Conservation (phyloP, 2,888 invertebrate genomes). For the Oegoconia quadripuncta region DNA sequence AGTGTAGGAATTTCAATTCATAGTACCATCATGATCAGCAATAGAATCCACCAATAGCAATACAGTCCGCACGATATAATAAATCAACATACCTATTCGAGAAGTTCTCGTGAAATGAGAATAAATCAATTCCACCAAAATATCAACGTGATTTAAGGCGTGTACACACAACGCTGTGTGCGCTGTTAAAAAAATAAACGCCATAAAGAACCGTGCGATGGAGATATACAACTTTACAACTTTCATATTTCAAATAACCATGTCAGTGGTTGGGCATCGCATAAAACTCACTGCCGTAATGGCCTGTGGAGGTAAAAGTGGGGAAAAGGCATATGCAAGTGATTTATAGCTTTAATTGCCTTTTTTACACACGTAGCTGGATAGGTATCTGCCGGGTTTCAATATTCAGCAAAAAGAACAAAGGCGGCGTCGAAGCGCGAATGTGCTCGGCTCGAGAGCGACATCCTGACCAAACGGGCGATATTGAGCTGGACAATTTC, state of each 20-base stretch:
- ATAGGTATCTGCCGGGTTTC: conserved; percentile 48
- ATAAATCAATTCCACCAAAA: conserved; percentile 53
- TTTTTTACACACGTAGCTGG: conserved; percentile 45
- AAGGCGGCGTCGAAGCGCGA: conserved; percentile 38
- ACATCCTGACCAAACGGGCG: conserved; percentile 11
- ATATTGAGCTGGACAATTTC: conserved; percentile 2
- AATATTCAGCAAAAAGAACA: conserved; percentile 65
- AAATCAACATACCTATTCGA: conserved; percentile 13
- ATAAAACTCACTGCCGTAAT: conserved; percentile 51
- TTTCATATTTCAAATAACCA: conserved; percentile 71
- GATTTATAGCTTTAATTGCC: conserved; percentile 73
- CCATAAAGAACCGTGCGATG: conserved; percentile 57
- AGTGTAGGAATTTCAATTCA: too few species aligned
- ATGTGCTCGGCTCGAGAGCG: conserved; percentile 28
- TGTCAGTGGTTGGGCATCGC: conserved; percentile 51
- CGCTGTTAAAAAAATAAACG: conserved; percentile 55
- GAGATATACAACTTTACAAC: conserved; percentile 69
- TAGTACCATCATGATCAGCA: neutral
- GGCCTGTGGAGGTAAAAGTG: conserved; percentile 44
- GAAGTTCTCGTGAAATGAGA: conserved; percentile 40
- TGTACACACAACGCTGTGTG: conserved; percentile 51
- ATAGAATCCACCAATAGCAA: neutral
- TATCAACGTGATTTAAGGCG: conserved; percentile 57
- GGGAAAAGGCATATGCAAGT: conserved; percentile 48
- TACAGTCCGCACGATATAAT: neutral